Percentiles rank a stretch among this genome's conserved stretches.
phyloP scores from a whole-genome alignment of 2,888 invertebrate genomes.

The Apamea sordens region DNA sequence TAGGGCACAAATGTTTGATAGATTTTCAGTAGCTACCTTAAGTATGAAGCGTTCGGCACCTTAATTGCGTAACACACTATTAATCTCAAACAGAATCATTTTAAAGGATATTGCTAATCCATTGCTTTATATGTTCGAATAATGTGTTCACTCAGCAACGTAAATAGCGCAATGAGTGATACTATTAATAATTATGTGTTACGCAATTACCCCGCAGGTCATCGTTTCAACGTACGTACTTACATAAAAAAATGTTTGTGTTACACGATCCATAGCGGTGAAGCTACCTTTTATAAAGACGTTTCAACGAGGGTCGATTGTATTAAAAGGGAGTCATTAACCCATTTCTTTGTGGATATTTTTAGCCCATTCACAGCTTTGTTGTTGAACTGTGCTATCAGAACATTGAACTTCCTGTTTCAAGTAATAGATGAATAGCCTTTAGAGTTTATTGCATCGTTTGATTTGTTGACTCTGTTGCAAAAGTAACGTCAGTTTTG shows the following conservation, averaged over 20 bases:
- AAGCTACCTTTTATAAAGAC: constrained; percentile 64
- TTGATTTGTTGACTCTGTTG: constrained; percentile 63
- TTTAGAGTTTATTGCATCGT: constrained; percentile 42
- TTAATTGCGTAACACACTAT: too few relatives aligned
- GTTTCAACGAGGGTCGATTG: constrained; percentile 68
- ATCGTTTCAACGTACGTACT: constrained; percentile 30
- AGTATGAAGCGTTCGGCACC: background rate
- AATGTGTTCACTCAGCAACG: too few relatives aligned
- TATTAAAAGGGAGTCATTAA: constrained; percentile 82
- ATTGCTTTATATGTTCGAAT: too few relatives aligned
- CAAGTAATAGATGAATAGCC: constrained; percentile 44
- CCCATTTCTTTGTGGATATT: constrained; percentile 83
- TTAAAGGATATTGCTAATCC: too few relatives aligned
- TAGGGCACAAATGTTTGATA: constrained; percentile 19
- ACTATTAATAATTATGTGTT: too few relatives aligned
- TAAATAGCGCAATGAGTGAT: too few relatives aligned
- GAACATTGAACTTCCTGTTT: constrained; percentile 68
- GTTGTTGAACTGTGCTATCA: constrained; percentile 74
- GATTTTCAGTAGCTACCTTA: background rate
- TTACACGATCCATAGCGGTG: constrained; percentile 40
- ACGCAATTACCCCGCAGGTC: background rate
- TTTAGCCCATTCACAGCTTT: constrained; percentile 79
- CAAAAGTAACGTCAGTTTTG: constrained; percentile 47
- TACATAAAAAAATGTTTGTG: constrained; percentile 59
- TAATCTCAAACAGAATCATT: too few relatives aligned